phyloP scores from a whole-genome alignment of 2,797 vertebrate species.

The Cossypha polioptera region DNA sequence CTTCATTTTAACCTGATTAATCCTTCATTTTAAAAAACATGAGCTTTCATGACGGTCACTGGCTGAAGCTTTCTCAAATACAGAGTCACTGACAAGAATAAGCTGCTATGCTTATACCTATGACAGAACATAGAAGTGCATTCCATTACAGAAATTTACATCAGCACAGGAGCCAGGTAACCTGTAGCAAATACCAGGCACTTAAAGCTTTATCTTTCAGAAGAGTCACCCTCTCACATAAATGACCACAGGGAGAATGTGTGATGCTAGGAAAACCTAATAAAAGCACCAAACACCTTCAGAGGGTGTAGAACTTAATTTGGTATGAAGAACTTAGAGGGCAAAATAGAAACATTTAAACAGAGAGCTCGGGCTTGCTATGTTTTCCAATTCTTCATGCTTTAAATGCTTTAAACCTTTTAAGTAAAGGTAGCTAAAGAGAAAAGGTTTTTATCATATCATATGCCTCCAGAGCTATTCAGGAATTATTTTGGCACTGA shows the following conservation, averaged over 20 bases:
- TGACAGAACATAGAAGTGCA: background rate
- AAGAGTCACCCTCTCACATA: background rate
- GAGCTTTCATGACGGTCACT: background rate
- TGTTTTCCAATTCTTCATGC: background rate
- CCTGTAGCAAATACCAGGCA: background rate
- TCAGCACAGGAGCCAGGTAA: background rate
- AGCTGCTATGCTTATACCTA: background rate
- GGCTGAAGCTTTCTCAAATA: background rate
- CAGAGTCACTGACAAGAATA: background rate
- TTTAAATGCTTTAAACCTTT: background rate
- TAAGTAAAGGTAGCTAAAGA: background rate
- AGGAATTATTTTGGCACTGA: background rate
- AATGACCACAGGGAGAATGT: background rate
- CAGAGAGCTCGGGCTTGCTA: background rate
- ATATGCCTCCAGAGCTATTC: background rate
- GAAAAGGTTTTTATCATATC: background rate
- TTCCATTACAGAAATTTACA: background rate
- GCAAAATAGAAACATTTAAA: background rate
- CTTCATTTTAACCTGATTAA: background rate
- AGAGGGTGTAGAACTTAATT: background rate
- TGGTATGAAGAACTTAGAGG: background rate
- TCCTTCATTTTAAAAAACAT: background rate
- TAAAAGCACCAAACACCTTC: background rate
- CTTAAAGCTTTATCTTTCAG: background rate
- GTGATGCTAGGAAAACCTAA: background rate